A percentile compares a stretch with the other conserved stretches of the same genome.
These are phyloP conservation scores for Bombus vancouverensis DNA, from an alignment of 1,140 invertebrate genomes.

Conservation along the genomic window DNA sequence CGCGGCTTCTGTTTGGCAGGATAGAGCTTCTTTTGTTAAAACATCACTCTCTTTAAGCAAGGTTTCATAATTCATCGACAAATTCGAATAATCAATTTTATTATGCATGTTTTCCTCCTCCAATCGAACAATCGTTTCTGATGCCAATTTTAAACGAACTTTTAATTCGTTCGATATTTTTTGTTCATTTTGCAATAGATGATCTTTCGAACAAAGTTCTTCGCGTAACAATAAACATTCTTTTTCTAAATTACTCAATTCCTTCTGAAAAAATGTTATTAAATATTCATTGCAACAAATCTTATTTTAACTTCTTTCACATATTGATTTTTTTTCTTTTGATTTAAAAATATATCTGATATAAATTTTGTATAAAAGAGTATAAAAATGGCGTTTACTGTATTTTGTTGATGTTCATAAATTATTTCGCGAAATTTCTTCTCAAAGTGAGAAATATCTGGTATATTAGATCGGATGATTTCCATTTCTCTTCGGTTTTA, in stretches of 20 bases:
- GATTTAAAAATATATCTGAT: not conserved
- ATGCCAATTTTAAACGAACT: constrained; percentile 64
- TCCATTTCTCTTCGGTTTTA: constrained; percentile 3
- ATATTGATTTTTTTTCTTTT: not conserved
- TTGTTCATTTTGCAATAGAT: constrained; percentile 70
- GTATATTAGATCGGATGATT: constrained; percentile 16
- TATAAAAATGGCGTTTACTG: constrained; percentile 38
- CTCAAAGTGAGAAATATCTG: constrained; percentile 64
- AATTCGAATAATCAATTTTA: constrained; percentile 64
- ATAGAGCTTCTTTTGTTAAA: constrained; percentile 65
- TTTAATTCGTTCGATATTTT: constrained; percentile 64
- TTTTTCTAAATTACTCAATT: constrained; percentile 52
- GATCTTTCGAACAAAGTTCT: constrained; percentile 62
- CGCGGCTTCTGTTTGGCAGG: constrained; percentile 65
- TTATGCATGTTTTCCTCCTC: constrained; percentile 73
- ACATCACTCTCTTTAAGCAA: constrained; percentile 66
- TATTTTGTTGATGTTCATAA: constrained; percentile 66
- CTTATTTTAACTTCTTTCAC: not conserved
- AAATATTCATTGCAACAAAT: not conserved
- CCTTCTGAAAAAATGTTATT: not conserved
- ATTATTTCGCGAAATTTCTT: constrained; percentile 67
- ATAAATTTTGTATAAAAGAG: not conserved
- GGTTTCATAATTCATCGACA: constrained; percentile 69
- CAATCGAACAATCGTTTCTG: constrained; percentile 58
- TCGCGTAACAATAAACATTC: constrained; percentile 65